Conservation (phyloP, 92 coral and sea anemone species). For the Epizoanthus stellaris region DNA sequence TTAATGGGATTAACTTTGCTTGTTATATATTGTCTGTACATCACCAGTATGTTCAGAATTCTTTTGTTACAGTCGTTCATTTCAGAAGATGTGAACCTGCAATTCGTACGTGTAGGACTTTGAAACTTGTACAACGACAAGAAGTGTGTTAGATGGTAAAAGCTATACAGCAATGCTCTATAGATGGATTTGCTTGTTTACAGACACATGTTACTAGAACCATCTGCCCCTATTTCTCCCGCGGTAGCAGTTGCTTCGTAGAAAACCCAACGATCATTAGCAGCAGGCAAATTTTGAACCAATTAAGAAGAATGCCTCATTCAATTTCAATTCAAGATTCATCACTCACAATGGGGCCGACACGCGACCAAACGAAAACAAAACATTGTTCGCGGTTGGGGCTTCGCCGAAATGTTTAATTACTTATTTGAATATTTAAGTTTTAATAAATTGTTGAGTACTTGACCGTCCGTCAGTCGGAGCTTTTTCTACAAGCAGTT, state of each 20-base stretch:
- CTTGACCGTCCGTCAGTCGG: constrained; percentile 65
- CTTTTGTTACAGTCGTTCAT: constrained; percentile 57
- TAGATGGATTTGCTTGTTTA: constrained; percentile 18
- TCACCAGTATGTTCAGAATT: constrained; percentile 69
- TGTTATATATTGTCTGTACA: constrained; percentile 69
- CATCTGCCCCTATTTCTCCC: constrained; percentile 48
- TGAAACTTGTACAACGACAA: neutral
- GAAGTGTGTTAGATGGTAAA: constrained; percentile 2
- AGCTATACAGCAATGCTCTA: neutral
- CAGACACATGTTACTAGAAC: constrained; percentile 39
- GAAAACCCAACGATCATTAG: constrained; percentile 38
- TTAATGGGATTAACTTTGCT: constrained; percentile 89
- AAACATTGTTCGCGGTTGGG: constrained; percentile 67
- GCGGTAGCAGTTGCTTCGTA: constrained; percentile 44
- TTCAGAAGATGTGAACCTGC: neutral
- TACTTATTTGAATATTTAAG: constrained; percentile 65
- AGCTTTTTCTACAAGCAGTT: constrained; percentile 31
- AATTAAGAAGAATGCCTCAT: constrained; percentile 59
- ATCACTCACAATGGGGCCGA: constrained; percentile 70
- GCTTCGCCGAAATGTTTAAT: constrained; percentile 73
- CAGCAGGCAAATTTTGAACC: constrained; percentile 46
- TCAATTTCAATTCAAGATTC: constrained; percentile 64
- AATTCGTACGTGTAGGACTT: neutral
- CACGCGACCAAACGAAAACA: constrained; percentile 81
- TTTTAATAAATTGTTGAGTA: constrained; percentile 64